Evolutionary conservation across 2,797 vertebrate genomes (phyloP).

Genomic region (Echeneis naucrates): DNA sequence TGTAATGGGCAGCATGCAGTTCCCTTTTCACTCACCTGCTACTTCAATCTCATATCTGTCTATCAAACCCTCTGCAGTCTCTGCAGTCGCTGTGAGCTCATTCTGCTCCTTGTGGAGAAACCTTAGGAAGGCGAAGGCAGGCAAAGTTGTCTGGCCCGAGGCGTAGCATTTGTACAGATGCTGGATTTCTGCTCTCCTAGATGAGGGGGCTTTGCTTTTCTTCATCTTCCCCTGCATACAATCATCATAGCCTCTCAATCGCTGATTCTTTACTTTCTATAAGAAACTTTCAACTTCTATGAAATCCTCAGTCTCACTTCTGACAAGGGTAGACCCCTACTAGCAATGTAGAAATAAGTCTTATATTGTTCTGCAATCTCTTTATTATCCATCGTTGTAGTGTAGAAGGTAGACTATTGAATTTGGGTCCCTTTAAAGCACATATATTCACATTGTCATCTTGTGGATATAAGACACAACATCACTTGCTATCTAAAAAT

Average conservation of each 20-base stretch:
- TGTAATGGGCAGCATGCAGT: constrained; percentile 26
- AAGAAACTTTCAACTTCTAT: constrained; percentile 5
- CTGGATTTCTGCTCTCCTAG: constrained; percentile 79
- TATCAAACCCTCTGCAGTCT: constrained; percentile 79
- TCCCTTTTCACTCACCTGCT: constrained; percentile 80
- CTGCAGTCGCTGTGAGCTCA: constrained; percentile 58
- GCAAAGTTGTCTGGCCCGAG: constrained; percentile 62
- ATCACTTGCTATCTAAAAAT: constrained; percentile 54
- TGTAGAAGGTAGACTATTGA: background rate
- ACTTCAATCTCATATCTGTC: constrained; percentile 88
- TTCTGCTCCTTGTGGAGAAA: constrained; percentile 87
- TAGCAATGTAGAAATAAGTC: constrained; percentile 9
- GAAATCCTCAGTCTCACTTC: background rate
- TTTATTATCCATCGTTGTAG: background rate
- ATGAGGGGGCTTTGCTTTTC: constrained; percentile 46
- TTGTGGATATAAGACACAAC: constrained; percentile 32
- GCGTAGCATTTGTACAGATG: constrained; percentile 82
- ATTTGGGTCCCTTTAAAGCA: constrained; percentile 25
- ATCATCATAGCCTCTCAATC: constrained; percentile 16
- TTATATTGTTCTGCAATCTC: background rate
- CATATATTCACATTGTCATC: constrained; percentile 33
- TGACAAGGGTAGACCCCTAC: background rate
- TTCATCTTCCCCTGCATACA: constrained; percentile 61
- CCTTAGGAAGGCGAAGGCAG: constrained; percentile 65
- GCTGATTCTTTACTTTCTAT: constrained; percentile 2